Conservation (phyloP, 2,113 vertebrate genomes). For the Rissa tridactyla region DNA sequence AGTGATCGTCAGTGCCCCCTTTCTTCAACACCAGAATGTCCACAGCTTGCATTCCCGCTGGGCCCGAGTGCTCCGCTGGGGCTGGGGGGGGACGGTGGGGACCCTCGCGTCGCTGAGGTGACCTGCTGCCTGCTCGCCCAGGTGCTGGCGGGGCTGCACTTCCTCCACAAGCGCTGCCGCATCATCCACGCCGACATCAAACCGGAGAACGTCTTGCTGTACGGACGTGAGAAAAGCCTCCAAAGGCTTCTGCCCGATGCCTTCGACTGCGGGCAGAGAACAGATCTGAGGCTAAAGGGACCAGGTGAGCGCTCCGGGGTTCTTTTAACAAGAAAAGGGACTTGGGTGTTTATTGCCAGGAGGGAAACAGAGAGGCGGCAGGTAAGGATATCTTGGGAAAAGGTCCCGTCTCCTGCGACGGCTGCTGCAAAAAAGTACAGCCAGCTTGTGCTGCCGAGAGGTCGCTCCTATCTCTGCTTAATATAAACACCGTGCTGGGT, state of each 20-base stretch:
- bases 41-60: accelerated
- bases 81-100: neutral
- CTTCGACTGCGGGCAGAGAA: neutral
- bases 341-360: neutral
- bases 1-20: neutral
- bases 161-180: slow-evolving; percentile 80
- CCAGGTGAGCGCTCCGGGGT: neutral
- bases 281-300: neutral
- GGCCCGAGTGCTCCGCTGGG: neutral
- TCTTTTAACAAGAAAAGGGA: neutral
- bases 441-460: neutral
- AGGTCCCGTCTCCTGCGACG: neutral
- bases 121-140: neutral
- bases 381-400: neutral
- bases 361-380: neutral
- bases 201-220: slow-evolving; percentile 83
- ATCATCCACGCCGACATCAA: slow-evolving; percentile 90
- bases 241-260: slow-evolving; percentile 38
- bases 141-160: slow-evolving; percentile 84
- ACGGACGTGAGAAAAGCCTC: slow-evolving; percentile 48
- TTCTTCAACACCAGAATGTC: neutral
- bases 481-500: neutral
- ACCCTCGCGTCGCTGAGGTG: neutral
- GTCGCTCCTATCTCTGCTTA: neutral
- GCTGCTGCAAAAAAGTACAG: neutral